A percentile compares a stretch with the other conserved stretches of the same genome.
These are phyloP conservation scores for Etheostoma nigrum DNA, from an alignment of 2,797 vertebrate species.

Conservation along the genomic window DNA sequence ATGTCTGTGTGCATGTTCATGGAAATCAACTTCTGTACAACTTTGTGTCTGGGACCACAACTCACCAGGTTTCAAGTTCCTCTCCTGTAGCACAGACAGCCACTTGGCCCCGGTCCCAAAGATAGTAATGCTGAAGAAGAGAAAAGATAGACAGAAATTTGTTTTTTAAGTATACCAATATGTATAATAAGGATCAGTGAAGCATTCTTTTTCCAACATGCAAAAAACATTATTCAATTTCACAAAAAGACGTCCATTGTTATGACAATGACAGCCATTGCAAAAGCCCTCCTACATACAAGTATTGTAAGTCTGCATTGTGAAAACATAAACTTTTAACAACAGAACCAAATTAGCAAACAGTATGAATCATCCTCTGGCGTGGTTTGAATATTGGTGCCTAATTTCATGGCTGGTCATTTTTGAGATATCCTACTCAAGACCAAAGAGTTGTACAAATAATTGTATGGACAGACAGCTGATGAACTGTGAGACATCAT, in stretches of 20 bases:
- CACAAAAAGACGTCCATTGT: slow-evolving; percentile 7
- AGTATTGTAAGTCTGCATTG: slow-evolving; percentile 34
- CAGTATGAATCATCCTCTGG: slow-evolving; percentile 54
- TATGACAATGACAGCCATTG: slow-evolving; percentile 32
- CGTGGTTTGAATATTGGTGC: slow-evolving; percentile 9
- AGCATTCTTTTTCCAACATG: background rate
- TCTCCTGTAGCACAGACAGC: slow-evolving; percentile 94
- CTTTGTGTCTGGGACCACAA: slow-evolving; percentile 1
- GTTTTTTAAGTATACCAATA: background rate
- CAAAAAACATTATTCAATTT: background rate
- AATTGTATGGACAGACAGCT: slow-evolving; percentile 14
- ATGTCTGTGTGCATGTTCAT: slow-evolving; percentile 5
- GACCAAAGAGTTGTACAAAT: slow-evolving; percentile 22
- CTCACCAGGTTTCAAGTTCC: slow-evolving; percentile 92
- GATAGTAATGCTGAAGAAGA: slow-evolving; percentile 90
- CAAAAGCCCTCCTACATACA: slow-evolving; percentile 55
- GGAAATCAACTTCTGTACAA: background rate
- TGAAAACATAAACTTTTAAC: slow-evolving; percentile 55
- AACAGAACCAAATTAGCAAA: slow-evolving; percentile 58
- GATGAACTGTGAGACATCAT: background rate
- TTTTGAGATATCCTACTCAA: slow-evolving; percentile 6
- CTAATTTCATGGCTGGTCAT: slow-evolving; percentile 20
- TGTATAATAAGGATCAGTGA: slow-evolving; percentile 1
- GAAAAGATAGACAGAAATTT: slow-evolving; percentile 8
- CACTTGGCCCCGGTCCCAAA: slow-evolving; percentile 97